Conservation (phyloP, 2,888 invertebrate genomes). For the Thymelicus lineola region DNA sequence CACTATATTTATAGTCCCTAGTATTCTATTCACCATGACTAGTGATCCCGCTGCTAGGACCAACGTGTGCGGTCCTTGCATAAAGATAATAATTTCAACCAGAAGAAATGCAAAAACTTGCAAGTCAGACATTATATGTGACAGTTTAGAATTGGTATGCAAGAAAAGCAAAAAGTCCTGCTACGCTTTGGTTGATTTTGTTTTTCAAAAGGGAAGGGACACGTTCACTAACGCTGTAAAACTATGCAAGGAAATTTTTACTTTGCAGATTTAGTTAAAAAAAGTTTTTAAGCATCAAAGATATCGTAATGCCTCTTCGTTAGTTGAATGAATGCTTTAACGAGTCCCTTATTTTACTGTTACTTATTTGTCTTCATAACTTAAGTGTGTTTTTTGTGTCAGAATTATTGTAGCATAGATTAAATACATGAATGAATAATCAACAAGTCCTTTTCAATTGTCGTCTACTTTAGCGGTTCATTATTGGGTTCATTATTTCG, state of each 20-base stretch:
- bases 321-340: no score
- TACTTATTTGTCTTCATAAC: no score
- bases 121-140: constrained; percentile 16
- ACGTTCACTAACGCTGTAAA: not conserved
- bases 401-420: not conserved
- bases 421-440: not conserved
- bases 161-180: not conserved
- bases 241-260: no score
- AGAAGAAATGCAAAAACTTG: constrained; percentile 26
- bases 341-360: no score
- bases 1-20: constrained; percentile 21
- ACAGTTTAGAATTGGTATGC: constrained; percentile 23
- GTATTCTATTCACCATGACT: constrained; percentile 14
- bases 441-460: not conserved
- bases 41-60: not conserved
- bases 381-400: no score
- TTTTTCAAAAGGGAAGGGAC: not conserved
- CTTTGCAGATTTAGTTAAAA: no score
- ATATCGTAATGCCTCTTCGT: no score
- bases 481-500: no score
- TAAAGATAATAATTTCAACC: constrained; percentile 19
- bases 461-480: not conserved
- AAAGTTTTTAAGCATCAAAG: no score
- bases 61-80: constrained; percentile 33
- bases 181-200: not conserved